Percentiles rank a stretch among this genome's conserved stretches.
phyloP scores from a whole-genome alignment of 2,113 vertebrate genomes.

The Phylloscopus whistleri region DNA sequence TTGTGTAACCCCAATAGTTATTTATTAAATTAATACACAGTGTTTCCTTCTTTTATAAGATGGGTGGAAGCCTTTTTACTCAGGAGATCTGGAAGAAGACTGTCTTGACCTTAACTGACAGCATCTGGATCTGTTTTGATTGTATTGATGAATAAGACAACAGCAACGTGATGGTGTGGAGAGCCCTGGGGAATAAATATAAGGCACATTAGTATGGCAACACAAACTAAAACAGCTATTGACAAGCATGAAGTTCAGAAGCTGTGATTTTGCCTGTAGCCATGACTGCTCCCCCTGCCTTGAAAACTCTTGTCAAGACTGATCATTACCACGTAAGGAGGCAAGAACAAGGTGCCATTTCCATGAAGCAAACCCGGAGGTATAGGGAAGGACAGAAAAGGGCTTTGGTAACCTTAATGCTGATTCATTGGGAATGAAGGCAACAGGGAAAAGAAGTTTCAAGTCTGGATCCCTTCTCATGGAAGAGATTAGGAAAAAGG shows the following conservation, averaged over 20 bases:
- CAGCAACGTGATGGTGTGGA: neutral
- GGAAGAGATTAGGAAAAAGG: neutral
- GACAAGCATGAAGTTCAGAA: conserved; percentile 69
- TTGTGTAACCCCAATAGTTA: neutral
- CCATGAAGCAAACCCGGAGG: neutral
- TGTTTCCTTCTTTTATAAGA: neutral
- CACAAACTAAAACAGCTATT: conserved; percentile 59
- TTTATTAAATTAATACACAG: neutral
- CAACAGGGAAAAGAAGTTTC: neutral
- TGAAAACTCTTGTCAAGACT: conserved; percentile 61
- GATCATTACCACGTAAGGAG: conserved; percentile 43
- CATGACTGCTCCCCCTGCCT: conserved; percentile 44
- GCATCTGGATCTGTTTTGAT: conserved; percentile 32
- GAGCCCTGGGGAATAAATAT: conserved; percentile 49
- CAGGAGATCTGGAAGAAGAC: neutral
- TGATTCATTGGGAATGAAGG: neutral
- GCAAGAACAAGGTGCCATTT: conserved; percentile 24
- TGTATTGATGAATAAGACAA: conserved; percentile 50
- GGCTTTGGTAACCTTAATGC: neutral
- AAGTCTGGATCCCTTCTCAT: neutral
- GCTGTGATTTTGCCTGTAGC: conserved; percentile 62
- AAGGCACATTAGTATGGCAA: conserved; percentile 34
- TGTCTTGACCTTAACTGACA: conserved; percentile 42
- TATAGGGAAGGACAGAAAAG: neutral
- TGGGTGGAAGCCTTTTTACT: neutral